These are phyloP conservation scores for Notarius quadriscutis DNA, from an alignment of 2,113 vertebrate genomes.

Conservation along the genomic window DNA sequence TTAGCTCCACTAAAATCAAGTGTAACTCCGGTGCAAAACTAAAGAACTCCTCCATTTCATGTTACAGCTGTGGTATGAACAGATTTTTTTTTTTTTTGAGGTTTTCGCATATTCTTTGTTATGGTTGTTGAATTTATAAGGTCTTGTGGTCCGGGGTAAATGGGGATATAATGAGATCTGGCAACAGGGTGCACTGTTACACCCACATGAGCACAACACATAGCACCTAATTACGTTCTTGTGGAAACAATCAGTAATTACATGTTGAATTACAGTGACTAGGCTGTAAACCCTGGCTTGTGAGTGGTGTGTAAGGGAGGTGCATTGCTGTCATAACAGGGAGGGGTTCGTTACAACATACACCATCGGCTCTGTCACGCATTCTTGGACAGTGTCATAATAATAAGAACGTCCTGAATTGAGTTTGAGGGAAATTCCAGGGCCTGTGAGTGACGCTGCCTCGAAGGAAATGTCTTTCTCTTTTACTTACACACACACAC, in stretches of 20 bases:
- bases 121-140: neutral
- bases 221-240: conserved; percentile 21
- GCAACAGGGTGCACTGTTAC: conserved; percentile 24
- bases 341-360: conserved; percentile 32
- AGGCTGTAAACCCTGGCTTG: neutral
- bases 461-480: neutral
- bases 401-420: conserved; percentile 26
- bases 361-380: conserved; percentile 53
- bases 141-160: neutral
- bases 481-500: neutral
- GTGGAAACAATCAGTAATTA: conserved; percentile 27
- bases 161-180: conserved; percentile 25
- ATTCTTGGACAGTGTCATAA: conserved; percentile 63
- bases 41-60: neutral
- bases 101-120: neutral
- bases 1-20: neutral
- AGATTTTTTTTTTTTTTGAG: neutral
- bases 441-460: neutral
- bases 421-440: conserved; percentile 50
- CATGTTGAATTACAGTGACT: neutral
- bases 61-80: neutral
- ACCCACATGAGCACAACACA: conserved; percentile 10
- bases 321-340: conserved; percentile 28
- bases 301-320: neutral
- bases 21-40: neutral